Conservation (phyloP, 2,888 invertebrate species). For the Argyra leucocephala region DNA sequence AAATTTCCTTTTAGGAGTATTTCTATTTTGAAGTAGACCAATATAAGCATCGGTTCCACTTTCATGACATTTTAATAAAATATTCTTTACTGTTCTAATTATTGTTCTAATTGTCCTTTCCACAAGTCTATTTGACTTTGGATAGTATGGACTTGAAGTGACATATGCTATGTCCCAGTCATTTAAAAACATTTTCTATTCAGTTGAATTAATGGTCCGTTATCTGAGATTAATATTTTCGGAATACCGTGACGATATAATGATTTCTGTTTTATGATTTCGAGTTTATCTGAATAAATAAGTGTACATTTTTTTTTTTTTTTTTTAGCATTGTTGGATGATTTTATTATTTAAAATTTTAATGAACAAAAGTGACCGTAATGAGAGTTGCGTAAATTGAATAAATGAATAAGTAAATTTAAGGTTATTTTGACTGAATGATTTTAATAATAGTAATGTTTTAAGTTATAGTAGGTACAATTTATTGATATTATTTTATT, state of each 20-base stretch:
- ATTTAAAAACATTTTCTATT: constrained; percentile 7
- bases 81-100: constrained; percentile 13
- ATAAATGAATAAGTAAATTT: too few relatives aligned
- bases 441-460: too few relatives aligned
- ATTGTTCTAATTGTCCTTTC: constrained; percentile 14
- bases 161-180: constrained; percentile 11
- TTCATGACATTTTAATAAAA: constrained; percentile 13
- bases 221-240: constrained; percentile 10
- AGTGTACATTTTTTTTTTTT: too few relatives aligned
- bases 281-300: too few relatives aligned
- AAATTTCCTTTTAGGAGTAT: constrained; percentile 10
- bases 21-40: constrained; percentile 15
- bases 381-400: too few relatives aligned
- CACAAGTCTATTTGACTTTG: constrained; percentile 13
- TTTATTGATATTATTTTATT: too few relatives aligned
- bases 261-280: constrained; percentile 15
- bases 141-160: constrained; percentile 15
- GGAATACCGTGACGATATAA: constrained; percentile 18
- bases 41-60: constrained; percentile 15
- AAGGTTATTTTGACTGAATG: too few relatives aligned
- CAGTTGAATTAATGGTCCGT: not conserved
- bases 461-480: too few relatives aligned
- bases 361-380: too few relatives aligned
- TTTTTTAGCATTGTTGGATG: too few relatives aligned
- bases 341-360: too few relatives aligned